A percentile compares a stretch with the other conserved stretches of the same genome.
phyloP scores from a whole-genome alignment of 1,140 invertebrate genomes.

The Platyscapa corneri region DNA sequence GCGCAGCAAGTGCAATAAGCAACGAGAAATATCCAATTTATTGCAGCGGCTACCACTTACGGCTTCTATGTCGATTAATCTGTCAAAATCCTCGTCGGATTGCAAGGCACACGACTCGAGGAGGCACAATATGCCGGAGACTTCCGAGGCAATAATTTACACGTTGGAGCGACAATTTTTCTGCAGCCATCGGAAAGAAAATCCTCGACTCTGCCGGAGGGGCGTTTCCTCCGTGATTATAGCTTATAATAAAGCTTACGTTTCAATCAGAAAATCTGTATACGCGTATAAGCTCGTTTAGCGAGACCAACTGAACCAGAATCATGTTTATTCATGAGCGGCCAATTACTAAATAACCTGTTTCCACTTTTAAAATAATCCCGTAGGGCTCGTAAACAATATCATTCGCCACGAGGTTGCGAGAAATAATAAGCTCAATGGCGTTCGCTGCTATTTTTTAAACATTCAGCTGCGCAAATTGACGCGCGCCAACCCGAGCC shows the following conservation, averaged over 20 bases:
- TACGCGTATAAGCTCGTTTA: neutral
- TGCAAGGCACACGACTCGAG: too few species aligned
- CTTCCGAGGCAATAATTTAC: too few species aligned
- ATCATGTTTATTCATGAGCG: neutral
- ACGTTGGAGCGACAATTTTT: neutral
- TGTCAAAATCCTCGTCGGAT: too few species aligned
- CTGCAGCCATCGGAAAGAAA: neutral
- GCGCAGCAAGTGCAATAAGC: too few species aligned
- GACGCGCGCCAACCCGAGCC: neutral
- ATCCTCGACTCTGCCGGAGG: neutral
- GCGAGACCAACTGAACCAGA: neutral
- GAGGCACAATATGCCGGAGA: too few species aligned
- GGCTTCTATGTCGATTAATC: too few species aligned
- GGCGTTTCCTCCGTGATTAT: neutral
- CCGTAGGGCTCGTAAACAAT: neutral
- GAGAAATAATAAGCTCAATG: neutral
- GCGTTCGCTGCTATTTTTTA: neutral
- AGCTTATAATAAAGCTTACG: neutral
- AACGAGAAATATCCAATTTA: too few species aligned
- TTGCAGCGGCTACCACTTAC: too few species aligned
- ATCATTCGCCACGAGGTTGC: neutral
- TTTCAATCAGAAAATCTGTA: neutral
- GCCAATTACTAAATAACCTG: constrained; percentile 1
- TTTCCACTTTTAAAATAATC: neutral
- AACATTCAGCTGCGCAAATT: neutral